Evolutionary conservation across 2,888 invertebrate genomes (phyloP).

Genomic region (Lasius platythorax): DNA sequence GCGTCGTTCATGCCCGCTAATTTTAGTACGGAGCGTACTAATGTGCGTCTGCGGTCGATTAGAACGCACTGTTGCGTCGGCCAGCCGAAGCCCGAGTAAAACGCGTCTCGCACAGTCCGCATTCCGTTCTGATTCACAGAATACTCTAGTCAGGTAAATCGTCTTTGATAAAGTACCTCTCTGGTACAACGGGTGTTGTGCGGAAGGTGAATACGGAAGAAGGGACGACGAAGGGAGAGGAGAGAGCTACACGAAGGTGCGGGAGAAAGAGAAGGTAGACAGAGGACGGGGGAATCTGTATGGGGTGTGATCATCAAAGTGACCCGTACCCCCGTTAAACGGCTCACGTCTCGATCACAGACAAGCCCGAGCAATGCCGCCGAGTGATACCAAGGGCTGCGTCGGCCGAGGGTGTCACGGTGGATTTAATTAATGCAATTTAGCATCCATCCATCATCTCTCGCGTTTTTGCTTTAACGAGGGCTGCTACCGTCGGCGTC

Average conservation of each 20-base stretch:
- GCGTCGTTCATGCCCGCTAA: constrained; percentile 37
- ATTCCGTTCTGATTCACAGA: constrained; percentile 46
- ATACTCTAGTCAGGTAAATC: constrained; percentile 45
- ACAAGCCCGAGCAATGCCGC: constrained; percentile 73
- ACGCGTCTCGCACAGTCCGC: constrained; percentile 46
- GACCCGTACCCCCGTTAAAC: constrained; percentile 82
- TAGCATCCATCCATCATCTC: constrained; percentile 85
- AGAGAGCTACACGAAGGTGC: constrained; percentile 22
- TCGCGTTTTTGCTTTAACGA: constrained; percentile 85
- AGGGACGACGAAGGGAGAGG: constrained; percentile 12
- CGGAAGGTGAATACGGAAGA: constrained; percentile 11
- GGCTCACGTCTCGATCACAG: constrained; percentile 82
- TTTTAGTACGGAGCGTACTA: constrained; percentile 33
- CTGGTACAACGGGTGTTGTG: constrained; percentile 6
- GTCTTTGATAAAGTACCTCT: constrained; percentile 45
- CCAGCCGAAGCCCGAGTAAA: constrained; percentile 16
- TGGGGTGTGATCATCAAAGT: constrained; percentile 83
- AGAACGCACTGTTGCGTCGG: constrained; percentile 33
- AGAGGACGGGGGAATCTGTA: constrained; percentile 36
- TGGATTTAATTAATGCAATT: constrained; percentile 86
- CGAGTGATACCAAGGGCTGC: constrained; percentile 80
- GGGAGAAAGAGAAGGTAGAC: constrained; percentile 2
- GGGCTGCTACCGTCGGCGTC: constrained; percentile 70
- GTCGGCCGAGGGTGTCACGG: constrained; percentile 81
- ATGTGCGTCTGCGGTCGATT: constrained; percentile 43